These are phyloP conservation scores for Plagodis pulveraria DNA, from an alignment of 2,888 invertebrate genomes.

Conservation along the genomic window DNA sequence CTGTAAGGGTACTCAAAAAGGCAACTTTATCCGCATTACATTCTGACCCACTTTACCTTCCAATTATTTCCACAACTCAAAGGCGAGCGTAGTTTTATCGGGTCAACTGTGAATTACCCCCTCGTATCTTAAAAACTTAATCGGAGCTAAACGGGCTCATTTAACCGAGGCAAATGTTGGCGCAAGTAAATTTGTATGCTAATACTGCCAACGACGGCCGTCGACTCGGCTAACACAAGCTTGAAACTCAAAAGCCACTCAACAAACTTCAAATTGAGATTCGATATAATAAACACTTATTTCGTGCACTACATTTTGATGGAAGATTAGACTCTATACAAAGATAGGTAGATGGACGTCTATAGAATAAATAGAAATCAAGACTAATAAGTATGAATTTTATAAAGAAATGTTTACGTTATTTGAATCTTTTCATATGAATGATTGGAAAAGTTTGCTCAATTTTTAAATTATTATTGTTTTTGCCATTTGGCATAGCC, in stretches of 20 bases:
- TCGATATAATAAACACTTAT: constrained; percentile 35
- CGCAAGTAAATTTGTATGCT: constrained; percentile 73
- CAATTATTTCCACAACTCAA: constrained; percentile 24
- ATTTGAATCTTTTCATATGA: too few species aligned
- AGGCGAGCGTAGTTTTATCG: constrained; percentile 22
- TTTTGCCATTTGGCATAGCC: too few species aligned
- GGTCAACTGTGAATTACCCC: constrained; percentile 36
- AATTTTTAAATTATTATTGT: too few species aligned
- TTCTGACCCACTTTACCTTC: constrained; percentile 22
- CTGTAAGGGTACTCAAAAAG: constrained; percentile 12
- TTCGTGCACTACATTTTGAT: constrained; percentile 11
- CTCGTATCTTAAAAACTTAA: constrained; percentile 60
- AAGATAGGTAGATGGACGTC: too few species aligned
- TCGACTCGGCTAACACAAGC: constrained; percentile 33
- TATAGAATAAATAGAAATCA: too few species aligned
- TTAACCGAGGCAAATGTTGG: constrained; percentile 49
- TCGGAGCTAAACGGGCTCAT: constrained; percentile 45
- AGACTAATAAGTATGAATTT: too few species aligned
- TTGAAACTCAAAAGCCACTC: constrained; percentile 28
- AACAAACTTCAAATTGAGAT: constrained; percentile 29
- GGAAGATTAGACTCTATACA: too few species aligned
- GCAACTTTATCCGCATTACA: constrained; percentile 26
- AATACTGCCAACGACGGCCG: constrained; percentile 57
- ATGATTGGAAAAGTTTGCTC: too few species aligned
- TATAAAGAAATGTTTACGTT: too few species aligned